Conservation (phyloP, 2,113 vertebrate genomes). For the Grus americana region DNA sequence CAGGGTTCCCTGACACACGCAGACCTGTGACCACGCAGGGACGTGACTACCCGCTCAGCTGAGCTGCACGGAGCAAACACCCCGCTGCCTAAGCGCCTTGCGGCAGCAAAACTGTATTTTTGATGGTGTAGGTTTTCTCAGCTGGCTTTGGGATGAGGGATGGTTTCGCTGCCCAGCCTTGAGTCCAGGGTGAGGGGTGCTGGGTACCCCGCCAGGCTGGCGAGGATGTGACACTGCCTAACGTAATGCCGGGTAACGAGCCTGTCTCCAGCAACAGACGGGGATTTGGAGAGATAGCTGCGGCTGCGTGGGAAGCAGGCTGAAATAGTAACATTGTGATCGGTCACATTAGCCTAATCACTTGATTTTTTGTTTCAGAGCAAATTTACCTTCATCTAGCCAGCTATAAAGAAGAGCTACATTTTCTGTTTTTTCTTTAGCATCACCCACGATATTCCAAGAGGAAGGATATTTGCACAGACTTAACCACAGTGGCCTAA, state of each 20-base stretch:
- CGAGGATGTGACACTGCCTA: neutral
- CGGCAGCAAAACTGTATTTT: neutral
- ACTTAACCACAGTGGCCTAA: neutral
- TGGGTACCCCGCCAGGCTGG: neutral
- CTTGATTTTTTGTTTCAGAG: neutral
- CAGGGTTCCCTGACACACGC: neutral
- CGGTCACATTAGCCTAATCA: neutral
- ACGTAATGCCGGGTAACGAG: neutral
- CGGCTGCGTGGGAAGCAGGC: neutral
- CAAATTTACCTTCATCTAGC: neutral
- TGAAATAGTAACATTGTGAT: neutral
- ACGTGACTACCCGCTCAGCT: rapidly evolving
- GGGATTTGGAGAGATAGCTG: neutral
- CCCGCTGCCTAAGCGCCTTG: rapidly evolving
- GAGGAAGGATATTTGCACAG: neutral
- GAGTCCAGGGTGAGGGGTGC: neutral
- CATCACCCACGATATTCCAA: neutral
- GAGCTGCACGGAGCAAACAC: neutral
- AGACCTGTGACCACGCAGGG: neutral
- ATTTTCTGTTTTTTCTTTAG: neutral
- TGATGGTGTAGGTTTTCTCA: neutral
- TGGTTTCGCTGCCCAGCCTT: neutral
- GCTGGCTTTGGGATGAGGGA: neutral
- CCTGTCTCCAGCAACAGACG: neutral
- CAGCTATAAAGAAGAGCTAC: neutral